Evolutionary conservation across 1,140 invertebrate genomes (phyloP).

Genomic region (Drosophila navojoa): DNA sequence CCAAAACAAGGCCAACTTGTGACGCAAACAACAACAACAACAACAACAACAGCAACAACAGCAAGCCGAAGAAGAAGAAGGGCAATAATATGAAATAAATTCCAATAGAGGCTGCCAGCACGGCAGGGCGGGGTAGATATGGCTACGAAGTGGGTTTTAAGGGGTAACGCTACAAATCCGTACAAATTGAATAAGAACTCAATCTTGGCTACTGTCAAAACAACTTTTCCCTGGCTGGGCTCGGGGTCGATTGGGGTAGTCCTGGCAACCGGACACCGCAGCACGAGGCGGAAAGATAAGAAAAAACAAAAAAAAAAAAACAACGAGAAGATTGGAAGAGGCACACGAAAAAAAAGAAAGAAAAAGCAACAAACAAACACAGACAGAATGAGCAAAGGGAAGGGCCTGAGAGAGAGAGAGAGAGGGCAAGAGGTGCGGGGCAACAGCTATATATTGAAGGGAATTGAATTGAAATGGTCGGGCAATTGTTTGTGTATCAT

Average conservation of each 20-base stretch:
- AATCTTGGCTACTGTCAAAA: conserved; percentile 81
- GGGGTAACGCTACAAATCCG: conserved; percentile 59
- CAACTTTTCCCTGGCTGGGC: conserved; percentile 31
- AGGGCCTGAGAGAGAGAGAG: not conserved
- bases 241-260: not conserved
- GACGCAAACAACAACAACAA: conserved; percentile 41
- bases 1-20: conserved; percentile 69
- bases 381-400: not conserved
- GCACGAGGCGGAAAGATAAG: conserved; percentile 49
- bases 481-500: conserved; percentile 80
- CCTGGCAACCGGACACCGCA: conserved; percentile 14
- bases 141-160: not conserved
- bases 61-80: conserved; percentile 6
- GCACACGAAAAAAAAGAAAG: conserved; percentile 25
- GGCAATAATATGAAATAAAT: conserved; percentile 80
- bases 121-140: conserved; percentile 5
- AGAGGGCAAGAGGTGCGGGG: not conserved
- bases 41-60: conserved; percentile 18
- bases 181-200: conserved; percentile 82
- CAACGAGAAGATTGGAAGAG: conserved; percentile 15
- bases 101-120: conserved; percentile 43
- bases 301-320: conserved; percentile 17
- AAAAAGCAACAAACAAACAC: conserved; percentile 6
- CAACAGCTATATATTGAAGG: conserved; percentile 31
- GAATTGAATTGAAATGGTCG: conserved; percentile 78